These are phyloP conservation scores for Muscicapa adusta DNA, from an alignment of 2,113 vertebrate species.

Conservation along the genomic window DNA sequence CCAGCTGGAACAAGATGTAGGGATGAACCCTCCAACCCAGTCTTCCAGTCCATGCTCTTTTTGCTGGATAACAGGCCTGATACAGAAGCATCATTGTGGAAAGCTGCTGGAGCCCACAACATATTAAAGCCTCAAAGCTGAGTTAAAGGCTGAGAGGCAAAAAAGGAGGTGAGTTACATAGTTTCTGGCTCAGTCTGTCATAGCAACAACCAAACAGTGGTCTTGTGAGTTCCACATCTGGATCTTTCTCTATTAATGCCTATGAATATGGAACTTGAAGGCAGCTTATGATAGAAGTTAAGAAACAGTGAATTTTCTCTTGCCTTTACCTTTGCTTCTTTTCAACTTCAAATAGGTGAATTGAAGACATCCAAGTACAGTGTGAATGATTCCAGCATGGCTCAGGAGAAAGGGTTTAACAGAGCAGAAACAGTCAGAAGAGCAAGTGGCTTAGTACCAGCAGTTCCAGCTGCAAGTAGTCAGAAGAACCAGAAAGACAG, in stretches of 20 bases:
- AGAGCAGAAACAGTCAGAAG: background rate
- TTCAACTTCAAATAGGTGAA: background rate
- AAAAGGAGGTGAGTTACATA: background rate
- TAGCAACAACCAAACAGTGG: background rate
- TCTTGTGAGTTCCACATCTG: background rate
- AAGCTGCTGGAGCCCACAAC: background rate
- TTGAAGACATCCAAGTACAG: background rate
- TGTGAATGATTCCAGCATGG: background rate
- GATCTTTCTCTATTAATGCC: background rate
- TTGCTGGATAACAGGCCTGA: background rate
- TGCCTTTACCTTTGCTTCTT: background rate
- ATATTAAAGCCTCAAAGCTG: rapidly evolving
- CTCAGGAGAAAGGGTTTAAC: background rate
- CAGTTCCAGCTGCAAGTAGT: background rate
- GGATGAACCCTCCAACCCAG: background rate
- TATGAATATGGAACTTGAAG: background rate
- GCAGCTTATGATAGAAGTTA: background rate
- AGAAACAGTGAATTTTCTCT: background rate
- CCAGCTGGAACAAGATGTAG: background rate
- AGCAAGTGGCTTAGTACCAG: background rate
- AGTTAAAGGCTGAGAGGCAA: background rate
- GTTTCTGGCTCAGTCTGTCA: background rate
- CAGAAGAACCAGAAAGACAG: background rate
- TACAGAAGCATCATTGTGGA: background rate
- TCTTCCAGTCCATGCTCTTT: background rate